Evolutionary conservation across 2,113 vertebrate species (phyloP).

Genomic region (Benitochromis conjunctus): DNA sequence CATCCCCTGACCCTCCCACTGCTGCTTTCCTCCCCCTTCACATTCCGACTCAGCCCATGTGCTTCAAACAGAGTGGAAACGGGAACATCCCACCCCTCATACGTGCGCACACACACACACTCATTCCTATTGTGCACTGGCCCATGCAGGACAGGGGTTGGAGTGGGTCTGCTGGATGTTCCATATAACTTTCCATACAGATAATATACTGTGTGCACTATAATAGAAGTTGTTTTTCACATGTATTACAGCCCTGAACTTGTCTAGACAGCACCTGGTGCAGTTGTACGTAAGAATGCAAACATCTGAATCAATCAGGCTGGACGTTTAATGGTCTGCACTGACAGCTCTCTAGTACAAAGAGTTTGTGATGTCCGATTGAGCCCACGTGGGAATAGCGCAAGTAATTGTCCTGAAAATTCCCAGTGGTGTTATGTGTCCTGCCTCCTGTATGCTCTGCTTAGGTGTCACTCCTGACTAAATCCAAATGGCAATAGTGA

Average conservation of each 20-base stretch:
- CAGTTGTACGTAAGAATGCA: background rate
- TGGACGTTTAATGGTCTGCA: background rate
- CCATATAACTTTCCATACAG: background rate
- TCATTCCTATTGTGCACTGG: conserved; percentile 61
- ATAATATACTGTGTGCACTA: background rate
- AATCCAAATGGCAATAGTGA: background rate
- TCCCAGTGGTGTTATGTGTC: background rate
- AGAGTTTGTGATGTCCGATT: background rate
- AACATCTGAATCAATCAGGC: background rate
- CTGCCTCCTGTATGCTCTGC: background rate
- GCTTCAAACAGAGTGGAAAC: conserved; percentile 65
- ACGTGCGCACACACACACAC: conserved; percentile 39
- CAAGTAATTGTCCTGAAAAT: background rate
- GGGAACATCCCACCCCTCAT: conserved; percentile 51
- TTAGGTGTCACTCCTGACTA: background rate
- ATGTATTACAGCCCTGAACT: background rate
- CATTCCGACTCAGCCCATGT: conserved; percentile 62
- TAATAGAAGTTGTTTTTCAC: background rate
- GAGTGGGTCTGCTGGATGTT: background rate
- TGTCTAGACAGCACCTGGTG: background rate
- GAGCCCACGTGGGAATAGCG: background rate
- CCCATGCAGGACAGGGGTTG: conserved; percentile 1
- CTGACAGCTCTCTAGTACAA: background rate
- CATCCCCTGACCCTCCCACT: background rate
- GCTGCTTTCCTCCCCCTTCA: background rate